Conservation (phyloP, 2,888 invertebrate species). For the Acanthosepion esculentum region DNA sequence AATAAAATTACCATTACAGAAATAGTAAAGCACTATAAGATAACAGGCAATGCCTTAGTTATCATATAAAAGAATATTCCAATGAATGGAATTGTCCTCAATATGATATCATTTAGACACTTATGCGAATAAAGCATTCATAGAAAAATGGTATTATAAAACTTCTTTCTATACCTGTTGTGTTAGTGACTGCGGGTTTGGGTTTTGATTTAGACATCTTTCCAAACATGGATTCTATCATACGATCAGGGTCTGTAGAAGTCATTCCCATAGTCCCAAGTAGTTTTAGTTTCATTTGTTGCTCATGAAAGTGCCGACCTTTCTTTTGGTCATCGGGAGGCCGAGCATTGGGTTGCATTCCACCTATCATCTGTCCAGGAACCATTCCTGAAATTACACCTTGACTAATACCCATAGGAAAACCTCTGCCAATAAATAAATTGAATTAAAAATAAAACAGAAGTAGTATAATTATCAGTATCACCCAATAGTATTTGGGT, state of each 20-base stretch:
- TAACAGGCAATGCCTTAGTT: too few species aligned
- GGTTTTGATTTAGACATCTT: conserved; percentile 58
- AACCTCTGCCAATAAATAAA: not conserved
- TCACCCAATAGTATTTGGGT: too few species aligned
- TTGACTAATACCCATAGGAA: not conserved
- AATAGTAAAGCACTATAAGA: too few species aligned
- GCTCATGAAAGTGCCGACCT: conserved; percentile 62
- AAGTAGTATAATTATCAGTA: too few species aligned
- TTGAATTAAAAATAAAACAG: too few species aligned
- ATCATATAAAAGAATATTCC: too few species aligned
- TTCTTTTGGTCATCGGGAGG: conserved; percentile 51
- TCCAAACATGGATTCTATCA: conserved; percentile 71
- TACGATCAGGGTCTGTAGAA: conserved; percentile 65
- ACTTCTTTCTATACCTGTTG: not conserved
- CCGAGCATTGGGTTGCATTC: not conserved
- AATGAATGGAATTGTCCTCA: too few species aligned
- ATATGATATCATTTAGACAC: too few species aligned
- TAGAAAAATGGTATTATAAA: not conserved
- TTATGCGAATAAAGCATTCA: too few species aligned
- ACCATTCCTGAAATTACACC: conserved; percentile 24
- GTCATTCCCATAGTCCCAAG: conserved; percentile 59
- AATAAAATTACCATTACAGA: too few species aligned
- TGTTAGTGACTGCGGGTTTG: conserved; percentile 50
- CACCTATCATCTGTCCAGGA: conserved; percentile 36
- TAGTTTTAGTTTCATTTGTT: conserved; percentile 64